Percentiles rank a stretch among this genome's conserved stretches.
phyloP scores from a whole-genome alignment of 2,797 vertebrate genomes.

The Aeoliscus strigatus region DNA sequence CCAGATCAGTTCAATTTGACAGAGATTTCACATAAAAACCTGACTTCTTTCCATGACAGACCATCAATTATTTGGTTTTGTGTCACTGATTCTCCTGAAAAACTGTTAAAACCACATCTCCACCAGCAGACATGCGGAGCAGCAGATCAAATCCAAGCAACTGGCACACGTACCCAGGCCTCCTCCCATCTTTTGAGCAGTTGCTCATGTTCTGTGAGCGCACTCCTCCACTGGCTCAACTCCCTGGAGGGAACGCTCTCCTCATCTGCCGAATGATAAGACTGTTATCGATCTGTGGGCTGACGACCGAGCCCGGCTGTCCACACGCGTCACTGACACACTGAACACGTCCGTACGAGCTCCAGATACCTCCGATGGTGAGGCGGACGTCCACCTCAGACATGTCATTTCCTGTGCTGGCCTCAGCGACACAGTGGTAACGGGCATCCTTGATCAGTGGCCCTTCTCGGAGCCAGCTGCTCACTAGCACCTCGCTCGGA shows the following conservation, averaged over 20 bases:
- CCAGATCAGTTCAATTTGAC: too few relatives aligned
- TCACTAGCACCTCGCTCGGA: slow-evolving; percentile 71
- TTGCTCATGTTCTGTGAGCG: slow-evolving; percentile 79
- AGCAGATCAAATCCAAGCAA: slow-evolving; percentile 1
- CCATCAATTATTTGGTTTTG: too few relatives aligned
- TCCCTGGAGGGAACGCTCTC: slow-evolving; percentile 76
- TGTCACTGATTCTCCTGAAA: neutral
- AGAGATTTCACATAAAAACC: too few relatives aligned
- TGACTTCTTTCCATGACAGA: too few relatives aligned
- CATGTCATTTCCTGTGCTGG: slow-evolving; percentile 67
- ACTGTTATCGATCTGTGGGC: slow-evolving; percentile 19
- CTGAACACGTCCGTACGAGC: neutral
- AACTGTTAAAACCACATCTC: neutral
- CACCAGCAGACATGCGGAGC: slow-evolving; percentile 21
- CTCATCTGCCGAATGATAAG: slow-evolving; percentile 72
- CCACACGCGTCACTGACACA: slow-evolving; percentile 3
- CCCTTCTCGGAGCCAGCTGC: slow-evolving; percentile 86
- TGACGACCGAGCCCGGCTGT: neutral
- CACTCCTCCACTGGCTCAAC: slow-evolving; percentile 80
- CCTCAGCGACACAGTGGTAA: slow-evolving; percentile 81
- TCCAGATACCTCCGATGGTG: slow-evolving; percentile 65
- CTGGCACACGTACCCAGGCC: slow-evolving; percentile 77
- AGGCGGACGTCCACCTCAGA: slow-evolving; percentile 76
- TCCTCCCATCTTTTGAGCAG: slow-evolving; percentile 86
- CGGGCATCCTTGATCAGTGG: slow-evolving; percentile 72